Evolutionary conservation across 2,888 invertebrate genomes (phyloP).

Genomic region (Microchrysa polita): DNA sequence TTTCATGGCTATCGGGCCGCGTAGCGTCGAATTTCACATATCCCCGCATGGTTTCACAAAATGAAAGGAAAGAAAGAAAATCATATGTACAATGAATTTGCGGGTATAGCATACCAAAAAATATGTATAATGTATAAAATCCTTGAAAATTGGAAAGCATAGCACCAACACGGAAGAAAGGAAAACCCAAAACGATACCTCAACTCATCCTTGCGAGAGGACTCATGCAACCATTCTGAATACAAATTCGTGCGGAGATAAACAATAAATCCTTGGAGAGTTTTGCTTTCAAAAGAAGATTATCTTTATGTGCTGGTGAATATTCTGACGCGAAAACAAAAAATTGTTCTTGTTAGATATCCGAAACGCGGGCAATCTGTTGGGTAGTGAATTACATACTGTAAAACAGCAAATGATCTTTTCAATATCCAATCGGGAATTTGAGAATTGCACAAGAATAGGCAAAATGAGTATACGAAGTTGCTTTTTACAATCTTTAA

Average conservation of each 20-base stretch:
- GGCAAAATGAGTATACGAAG: too few species aligned
- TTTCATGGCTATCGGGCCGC: too few species aligned
- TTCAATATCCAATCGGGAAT: conserved; percentile 27
- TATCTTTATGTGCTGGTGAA: conserved; percentile 24
- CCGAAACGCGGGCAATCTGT: neutral
- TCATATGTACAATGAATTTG: too few species aligned
- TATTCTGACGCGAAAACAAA: neutral
- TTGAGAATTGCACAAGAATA: conserved; percentile 11
- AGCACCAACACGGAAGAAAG: neutral
- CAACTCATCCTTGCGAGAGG: neutral
- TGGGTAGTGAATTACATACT: conserved; percentile 1
- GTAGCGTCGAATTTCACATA: too few species aligned
- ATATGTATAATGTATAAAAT: too few species aligned
- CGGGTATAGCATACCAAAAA: too few species aligned
- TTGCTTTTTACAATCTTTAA: too few species aligned
- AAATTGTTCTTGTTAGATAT: conserved; percentile 1
- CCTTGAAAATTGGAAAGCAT: too few species aligned
- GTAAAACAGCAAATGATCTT: neutral
- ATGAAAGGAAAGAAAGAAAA: too few species aligned
- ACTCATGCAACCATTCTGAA: conserved; percentile 16
- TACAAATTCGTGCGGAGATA: conserved; percentile 25
- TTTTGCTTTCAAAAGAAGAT: conserved; percentile 25
- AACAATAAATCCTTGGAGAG: conserved; percentile 30
- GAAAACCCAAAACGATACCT: neutral
- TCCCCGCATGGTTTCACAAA: too few species aligned